Evolutionary conservation across 2,797 vertebrate species (phyloP).

Genomic region (Schizothorax lantsangensis): DNA sequence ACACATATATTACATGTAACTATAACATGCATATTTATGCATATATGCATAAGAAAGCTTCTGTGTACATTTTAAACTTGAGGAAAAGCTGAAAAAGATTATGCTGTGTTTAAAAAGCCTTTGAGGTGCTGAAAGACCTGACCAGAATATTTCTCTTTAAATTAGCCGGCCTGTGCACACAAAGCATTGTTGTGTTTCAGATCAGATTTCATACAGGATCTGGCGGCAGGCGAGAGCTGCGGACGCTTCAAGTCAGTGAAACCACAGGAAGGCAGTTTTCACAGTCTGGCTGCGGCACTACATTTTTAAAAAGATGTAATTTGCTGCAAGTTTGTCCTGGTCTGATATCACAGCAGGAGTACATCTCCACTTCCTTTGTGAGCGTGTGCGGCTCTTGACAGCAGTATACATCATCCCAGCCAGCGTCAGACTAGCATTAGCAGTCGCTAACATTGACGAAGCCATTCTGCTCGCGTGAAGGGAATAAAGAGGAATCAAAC

Average conservation of each 20-base stretch:
- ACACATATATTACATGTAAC: background rate
- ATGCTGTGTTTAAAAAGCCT: background rate
- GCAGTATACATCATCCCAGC: conserved; percentile 48
- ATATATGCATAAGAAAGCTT: background rate
- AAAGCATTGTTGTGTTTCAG: background rate
- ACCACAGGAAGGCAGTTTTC: conserved; percentile 40
- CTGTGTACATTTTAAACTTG: background rate
- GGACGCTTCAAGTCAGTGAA: conserved; percentile 25
- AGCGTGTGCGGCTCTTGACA: conserved; percentile 44
- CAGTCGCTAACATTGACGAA: conserved; percentile 39
- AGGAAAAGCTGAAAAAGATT: background rate
- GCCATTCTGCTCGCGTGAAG: conserved; percentile 34
- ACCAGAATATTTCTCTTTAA: background rate
- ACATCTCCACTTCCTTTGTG: conserved; percentile 49
- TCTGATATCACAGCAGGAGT: conserved; percentile 45
- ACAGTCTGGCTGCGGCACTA: conserved; percentile 35
- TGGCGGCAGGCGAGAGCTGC: background rate
- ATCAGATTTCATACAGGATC: conserved; percentile 16
- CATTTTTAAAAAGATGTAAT: conserved; percentile 56
- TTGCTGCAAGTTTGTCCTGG: conserved; percentile 42
- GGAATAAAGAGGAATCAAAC: conserved; percentile 37
- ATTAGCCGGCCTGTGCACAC: background rate
- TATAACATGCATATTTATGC: background rate
- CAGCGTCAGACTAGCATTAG: conserved; percentile 48
- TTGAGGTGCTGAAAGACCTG: background rate